Percentiles rank a stretch among this genome's conserved stretches.
Evolutionary conservation across 2,888 invertebrate species (phyloP).

Genomic region (Epirrhoe alternata): DNA sequence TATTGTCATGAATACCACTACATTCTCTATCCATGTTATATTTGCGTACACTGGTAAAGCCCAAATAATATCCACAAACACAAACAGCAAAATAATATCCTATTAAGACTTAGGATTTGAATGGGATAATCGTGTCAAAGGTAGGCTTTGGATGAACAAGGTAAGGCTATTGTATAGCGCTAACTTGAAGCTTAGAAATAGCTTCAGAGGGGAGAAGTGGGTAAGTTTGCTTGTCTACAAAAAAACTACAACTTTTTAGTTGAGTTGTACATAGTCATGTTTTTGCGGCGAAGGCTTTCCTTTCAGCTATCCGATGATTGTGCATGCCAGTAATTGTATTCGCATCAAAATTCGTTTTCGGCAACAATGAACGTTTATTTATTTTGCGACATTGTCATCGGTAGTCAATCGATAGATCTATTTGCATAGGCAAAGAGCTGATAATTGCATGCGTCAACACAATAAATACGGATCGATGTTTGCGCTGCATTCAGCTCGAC

Average conservation of each 20-base stretch:
- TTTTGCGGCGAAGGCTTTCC: background rate
- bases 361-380: constrained; percentile 24
- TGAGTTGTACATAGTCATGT: too few species aligned
- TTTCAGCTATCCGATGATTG: background rate
- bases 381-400: constrained; percentile 4
- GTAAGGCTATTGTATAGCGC: constrained; percentile 39
- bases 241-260: too few species aligned
- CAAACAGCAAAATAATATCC: background rate
- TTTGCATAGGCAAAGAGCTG: constrained; percentile 47
- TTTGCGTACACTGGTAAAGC: background rate
- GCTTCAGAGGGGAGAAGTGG: background rate
- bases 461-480: constrained; percentile 41
- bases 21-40: too few species aligned
- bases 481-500: constrained; percentile 42
- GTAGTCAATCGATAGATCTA: constrained; percentile 27
- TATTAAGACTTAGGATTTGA: constrained; percentile 56
- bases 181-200: constrained; percentile 3
- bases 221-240: background rate
- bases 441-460: constrained; percentile 51
- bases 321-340: background rate
- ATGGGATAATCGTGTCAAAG: constrained; percentile 61
- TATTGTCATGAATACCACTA: too few species aligned
- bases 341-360: constrained; percentile 15
- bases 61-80: background rate
- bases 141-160: constrained; percentile 52